Base-by-base conservation (phyloP, 2,888 invertebrate genomes). In the Teleogryllus oceanicus region DNA sequence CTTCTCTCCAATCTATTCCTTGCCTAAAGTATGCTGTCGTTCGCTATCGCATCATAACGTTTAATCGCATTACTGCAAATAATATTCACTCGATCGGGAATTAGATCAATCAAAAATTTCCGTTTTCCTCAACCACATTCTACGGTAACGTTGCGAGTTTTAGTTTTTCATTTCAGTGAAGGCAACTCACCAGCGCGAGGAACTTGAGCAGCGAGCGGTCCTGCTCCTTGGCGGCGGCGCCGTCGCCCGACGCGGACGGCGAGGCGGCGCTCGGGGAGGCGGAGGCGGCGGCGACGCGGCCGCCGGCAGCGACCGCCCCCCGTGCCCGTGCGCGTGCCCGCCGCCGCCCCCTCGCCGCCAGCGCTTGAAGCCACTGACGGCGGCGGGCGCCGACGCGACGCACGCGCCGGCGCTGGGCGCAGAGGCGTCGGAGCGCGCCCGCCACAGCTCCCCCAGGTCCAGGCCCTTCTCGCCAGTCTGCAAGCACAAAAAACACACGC, bases 151-250 rank as follows among this genome's bases (percentile, higher is more conserved):
- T 37, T 8, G 37, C 8, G 37, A 18, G 8, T 75, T 20, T 50
- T 75, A n/a, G 24, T 49, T 2, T 2, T 75, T 49, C 21, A n/a
- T 20, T 12, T 24, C 24, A 24, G 24, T 24, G 24, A 2, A 24
- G 24, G 24, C 4, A 11, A 93, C 93, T 93, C 91, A 94, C 94
- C 90, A 94, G 92, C 85, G 94, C 94, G 87, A 94, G 88, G 87
- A 93, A 93, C 88, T 94, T 94, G 84, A 94, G 90, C 83, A 90
- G 84, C 2, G 89, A 88, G 87, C 89, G 88, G 80, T 89, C 88
- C 81, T 89, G 88, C 51, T 84, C 84, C 37, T 49, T 78, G 21
- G 78, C 50, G 18, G 78, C 50, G 20, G 37, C 78, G 20, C 18
- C 20, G 49, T 49, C 37, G 50, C 75, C 74, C 50, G 11, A 21